These are phyloP conservation scores for Leptinotarsa defecta DNA, from an alignment of 1,140 invertebrate species.

Conservation along the genomic window DNA sequence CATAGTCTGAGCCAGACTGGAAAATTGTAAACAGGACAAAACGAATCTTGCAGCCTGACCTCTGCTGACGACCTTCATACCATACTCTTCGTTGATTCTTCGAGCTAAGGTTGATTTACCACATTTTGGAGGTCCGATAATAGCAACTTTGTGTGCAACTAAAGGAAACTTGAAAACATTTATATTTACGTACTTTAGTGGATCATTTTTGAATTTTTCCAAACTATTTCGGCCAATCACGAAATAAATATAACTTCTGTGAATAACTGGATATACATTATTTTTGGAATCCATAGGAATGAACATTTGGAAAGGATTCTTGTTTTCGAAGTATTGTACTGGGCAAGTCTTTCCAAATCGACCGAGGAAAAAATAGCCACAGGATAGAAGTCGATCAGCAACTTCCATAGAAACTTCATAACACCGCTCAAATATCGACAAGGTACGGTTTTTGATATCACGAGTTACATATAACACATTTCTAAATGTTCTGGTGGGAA, in stretches of 20 bases:
- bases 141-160: slow-evolving; percentile 70
- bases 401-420: slow-evolving; percentile 59
- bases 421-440: slow-evolving; percentile 61
- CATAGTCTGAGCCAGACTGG: slow-evolving; percentile 55
- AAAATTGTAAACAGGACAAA: slow-evolving; percentile 57
- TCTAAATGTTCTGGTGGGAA: slow-evolving; percentile 52
- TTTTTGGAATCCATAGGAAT: slow-evolving; percentile 54
- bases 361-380: slow-evolving; percentile 64
- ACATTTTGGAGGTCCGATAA: slow-evolving; percentile 83
- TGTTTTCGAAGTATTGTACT: slow-evolving; percentile 60
- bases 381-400: slow-evolving; percentile 60
- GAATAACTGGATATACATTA: slow-evolving; percentile 60
- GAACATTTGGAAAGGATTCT: slow-evolving; percentile 59
- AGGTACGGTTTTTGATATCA: slow-evolving; percentile 55
- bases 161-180: slow-evolving; percentile 55
- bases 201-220: slow-evolving; percentile 59
- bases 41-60: slow-evolving; percentile 59
- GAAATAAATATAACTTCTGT: slow-evolving; percentile 64
- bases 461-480: slow-evolving; percentile 50
- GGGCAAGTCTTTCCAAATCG: slow-evolving; percentile 65
- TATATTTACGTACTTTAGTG: slow-evolving; percentile 59
- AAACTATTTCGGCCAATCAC: slow-evolving; percentile 57
- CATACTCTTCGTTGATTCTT: slow-evolving; percentile 59
- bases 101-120: slow-evolving; percentile 76
- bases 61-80: slow-evolving; percentile 59